Evolutionary conservation across 2,888 invertebrate species (phyloP).

Genomic region (Tiphia femorata): DNA sequence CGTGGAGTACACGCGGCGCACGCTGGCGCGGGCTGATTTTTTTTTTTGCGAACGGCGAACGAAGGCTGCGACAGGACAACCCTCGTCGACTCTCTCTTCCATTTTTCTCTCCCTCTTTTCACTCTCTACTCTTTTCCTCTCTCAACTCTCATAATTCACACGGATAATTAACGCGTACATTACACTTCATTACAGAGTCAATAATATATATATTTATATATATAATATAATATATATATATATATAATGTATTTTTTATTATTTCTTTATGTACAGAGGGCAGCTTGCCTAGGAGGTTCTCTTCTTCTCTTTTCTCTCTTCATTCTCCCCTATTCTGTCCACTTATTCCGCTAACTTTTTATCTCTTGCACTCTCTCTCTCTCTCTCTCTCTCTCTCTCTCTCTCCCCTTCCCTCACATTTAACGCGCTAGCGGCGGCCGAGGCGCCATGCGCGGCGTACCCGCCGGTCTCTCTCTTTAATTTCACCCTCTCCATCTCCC

Average conservation of each 20-base stretch:
- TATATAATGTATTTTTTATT: conserved; percentile 33
- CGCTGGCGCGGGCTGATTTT: conserved; percentile 43
- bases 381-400: neutral
- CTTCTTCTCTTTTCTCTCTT: conserved; percentile 3
- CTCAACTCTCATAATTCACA: conserved; percentile 48
- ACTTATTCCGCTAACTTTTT: neutral
- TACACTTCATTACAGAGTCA: conserved; percentile 64
- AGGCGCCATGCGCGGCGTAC: neutral
- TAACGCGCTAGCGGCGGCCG: neutral
- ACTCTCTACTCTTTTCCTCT: conserved; percentile 10
- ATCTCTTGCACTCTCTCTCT: neutral
- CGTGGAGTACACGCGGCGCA: conserved; percentile 12
- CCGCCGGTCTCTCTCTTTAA: neutral
- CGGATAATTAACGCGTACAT: conserved; percentile 63
- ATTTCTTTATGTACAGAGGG: conserved; percentile 64
- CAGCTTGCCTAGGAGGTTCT: conserved; percentile 56
- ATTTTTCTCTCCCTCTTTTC: neutral
- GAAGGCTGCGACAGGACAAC: neutral
- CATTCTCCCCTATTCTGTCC: neutral
- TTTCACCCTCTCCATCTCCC: too few species aligned
- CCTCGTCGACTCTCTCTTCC: neutral
- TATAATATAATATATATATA: conserved; percentile 20
- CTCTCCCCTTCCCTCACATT: neutral
- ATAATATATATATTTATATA: conserved; percentile 52
- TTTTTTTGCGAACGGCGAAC: conserved; percentile 22